A percentile compares a stretch with the other conserved stretches of the same genome.
Conservation (phyloP, 2,113 vertebrate species). For the Shinisaurus crocodilurus region DNA sequence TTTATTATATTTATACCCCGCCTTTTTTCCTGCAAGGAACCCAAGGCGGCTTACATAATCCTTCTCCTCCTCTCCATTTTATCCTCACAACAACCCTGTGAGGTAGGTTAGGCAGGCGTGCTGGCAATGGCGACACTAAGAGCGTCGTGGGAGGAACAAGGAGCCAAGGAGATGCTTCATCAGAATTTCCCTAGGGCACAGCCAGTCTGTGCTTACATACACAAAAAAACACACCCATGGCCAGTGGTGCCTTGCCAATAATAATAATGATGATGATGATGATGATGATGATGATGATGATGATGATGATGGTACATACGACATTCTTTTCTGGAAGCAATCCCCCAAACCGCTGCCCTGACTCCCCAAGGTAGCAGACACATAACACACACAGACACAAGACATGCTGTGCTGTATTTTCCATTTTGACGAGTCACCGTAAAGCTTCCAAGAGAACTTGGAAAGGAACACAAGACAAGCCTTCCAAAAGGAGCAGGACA, state of each 20-base stretch:
- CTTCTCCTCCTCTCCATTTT: too few relatives aligned
- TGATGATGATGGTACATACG: neutral
- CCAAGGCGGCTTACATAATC: too few relatives aligned
- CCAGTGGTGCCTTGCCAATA: neutral
- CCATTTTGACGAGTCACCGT: neutral
- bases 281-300: too few relatives aligned
- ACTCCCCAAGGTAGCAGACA: neutral
- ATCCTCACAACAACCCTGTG: too few relatives aligned
- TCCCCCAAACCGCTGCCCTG: too few relatives aligned
- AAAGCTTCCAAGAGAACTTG: neutral
- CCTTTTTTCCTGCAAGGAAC: too few relatives aligned
- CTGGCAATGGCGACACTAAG: neutral
- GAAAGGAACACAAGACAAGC: neutral
- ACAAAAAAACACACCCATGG: neutral
- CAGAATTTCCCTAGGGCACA: constrained; percentile 38
- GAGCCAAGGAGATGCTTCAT: constrained; percentile 23
- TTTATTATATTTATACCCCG: too few relatives aligned
- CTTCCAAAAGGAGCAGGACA: neutral
- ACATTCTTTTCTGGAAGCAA: neutral
- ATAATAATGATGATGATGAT: too few relatives aligned
- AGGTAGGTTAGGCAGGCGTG: too few relatives aligned
- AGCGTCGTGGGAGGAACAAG: neutral
- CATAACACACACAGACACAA: neutral
- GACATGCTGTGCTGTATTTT: neutral
- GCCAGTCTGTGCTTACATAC: constrained; percentile 41